Percentiles rank a stretch among this genome's conserved stretches.
Conservation (phyloP, 2,888 invertebrate species). For the Brenthis hecate region DNA sequence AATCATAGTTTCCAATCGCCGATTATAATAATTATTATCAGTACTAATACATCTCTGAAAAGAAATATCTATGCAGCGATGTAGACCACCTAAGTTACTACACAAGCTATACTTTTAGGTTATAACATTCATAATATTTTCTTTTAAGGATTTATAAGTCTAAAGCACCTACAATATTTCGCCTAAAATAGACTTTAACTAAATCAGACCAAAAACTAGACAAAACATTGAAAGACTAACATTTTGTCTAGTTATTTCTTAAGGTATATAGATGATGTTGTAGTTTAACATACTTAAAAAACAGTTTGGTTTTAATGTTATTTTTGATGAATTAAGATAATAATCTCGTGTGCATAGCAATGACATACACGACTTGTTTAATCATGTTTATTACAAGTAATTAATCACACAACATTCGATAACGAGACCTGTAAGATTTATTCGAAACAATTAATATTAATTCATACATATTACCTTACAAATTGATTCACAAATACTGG, state of each 20-base stretch:
- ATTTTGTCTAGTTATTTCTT: not conserved
- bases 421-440: constrained; percentile 9
- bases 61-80: no score
- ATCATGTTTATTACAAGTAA: constrained; percentile 1
- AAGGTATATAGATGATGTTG: not conserved
- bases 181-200: no score
- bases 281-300: no score
- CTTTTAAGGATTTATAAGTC: no score
- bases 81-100: no score
- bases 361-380: constrained; percentile 2
- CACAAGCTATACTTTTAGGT: not conserved
- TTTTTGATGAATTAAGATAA: no score
- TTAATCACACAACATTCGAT: constrained; percentile 11
- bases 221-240: no score
- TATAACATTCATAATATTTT: not conserved
- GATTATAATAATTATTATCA: constrained; percentile 3
- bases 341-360: not conserved
- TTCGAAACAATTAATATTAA: constrained; percentile 12
- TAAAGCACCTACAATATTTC: no score
- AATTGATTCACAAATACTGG: not conserved
- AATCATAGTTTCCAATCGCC: not conserved
- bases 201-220: no score
- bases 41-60: not conserved
- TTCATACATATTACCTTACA: constrained; percentile 11
- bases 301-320: no score